phyloP scores from a whole-genome alignment of 2,797 vertebrate genomes.

The Falco novaeseelandiae region DNA sequence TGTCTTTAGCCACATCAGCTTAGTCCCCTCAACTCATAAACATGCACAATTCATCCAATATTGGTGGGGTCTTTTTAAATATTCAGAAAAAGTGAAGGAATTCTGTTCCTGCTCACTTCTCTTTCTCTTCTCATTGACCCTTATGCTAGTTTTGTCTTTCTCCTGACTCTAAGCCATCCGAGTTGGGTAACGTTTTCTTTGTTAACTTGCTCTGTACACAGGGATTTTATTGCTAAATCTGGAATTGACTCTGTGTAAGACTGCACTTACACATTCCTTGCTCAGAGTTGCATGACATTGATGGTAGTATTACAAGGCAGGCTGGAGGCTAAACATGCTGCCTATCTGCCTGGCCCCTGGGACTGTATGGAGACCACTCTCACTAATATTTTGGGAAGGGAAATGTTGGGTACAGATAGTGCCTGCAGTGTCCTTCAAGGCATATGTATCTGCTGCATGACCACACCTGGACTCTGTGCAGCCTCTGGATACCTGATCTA shows the following conservation, averaged over 20 bases:
- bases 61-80: not conserved
- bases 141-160: not conserved
- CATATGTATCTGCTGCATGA: not conserved
- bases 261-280: not conserved
- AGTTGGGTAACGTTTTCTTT: not conserved
- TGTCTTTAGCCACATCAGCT: not conserved
- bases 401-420: not conserved
- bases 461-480: not conserved
- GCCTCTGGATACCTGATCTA: not conserved
- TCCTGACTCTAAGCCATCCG: not conserved
- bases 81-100: not conserved
- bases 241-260: not conserved
- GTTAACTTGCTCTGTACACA: not conserved
- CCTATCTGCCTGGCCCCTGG: not conserved
- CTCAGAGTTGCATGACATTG: not conserved
- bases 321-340: not conserved
- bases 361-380: not conserved
- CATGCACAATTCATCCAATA: not conserved
- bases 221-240: not conserved
- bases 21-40: constrained; percentile 3
- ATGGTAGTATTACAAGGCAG: not conserved
- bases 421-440: not conserved
- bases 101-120: not conserved
- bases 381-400: not conserved
- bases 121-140: not conserved